These are phyloP conservation scores for Trogon melanurus DNA, from an alignment of 2,113 vertebrate genomes.

Conservation along the genomic window DNA sequence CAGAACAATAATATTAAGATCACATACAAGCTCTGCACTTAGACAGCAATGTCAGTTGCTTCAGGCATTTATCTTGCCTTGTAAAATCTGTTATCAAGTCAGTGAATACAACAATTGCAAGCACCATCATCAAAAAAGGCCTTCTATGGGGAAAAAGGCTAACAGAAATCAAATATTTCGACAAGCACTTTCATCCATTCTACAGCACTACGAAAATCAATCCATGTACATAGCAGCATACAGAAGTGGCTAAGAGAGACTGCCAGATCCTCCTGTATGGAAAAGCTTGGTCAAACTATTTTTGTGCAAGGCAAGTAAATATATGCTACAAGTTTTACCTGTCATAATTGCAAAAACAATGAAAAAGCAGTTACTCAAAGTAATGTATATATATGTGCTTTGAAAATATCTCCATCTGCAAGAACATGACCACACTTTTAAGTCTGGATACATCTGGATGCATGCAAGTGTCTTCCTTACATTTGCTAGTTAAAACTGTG, in stretches of 20 bases:
- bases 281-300: neutral
- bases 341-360: neutral
- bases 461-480: neutral
- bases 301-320: neutral
- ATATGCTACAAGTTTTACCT: neutral
- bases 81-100: neutral
- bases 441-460: neutral
- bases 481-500: neutral
- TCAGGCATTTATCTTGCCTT: neutral
- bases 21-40: neutral
- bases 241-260: neutral
- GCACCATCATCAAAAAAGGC: neutral
- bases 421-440: neutral
- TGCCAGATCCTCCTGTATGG: neutral
- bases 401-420: neutral
- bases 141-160: neutral
- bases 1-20: neutral
- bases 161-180: neutral
- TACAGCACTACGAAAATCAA: neutral
- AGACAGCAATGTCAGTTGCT: neutral
- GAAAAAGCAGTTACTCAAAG: neutral
- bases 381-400: neutral
- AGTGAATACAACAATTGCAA: neutral
- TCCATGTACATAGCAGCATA: neutral
- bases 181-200: neutral